Percentiles rank a stretch among this genome's conserved stretches.
These are phyloP conservation scores for Brachyopa scutellaris DNA, from an alignment of 2,888 invertebrate genomes.

Conservation along the genomic window DNA sequence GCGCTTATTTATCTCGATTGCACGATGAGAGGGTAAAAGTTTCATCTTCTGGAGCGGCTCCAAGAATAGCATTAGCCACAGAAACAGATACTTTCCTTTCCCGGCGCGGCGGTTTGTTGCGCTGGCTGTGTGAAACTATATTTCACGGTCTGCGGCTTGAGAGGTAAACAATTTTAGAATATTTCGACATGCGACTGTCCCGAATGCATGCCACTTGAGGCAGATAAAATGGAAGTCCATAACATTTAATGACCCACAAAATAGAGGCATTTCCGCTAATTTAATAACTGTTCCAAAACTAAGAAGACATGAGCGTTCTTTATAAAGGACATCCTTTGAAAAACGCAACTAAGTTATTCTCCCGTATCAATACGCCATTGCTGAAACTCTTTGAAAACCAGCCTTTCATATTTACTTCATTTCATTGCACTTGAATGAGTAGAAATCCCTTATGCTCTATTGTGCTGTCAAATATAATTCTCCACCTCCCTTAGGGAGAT, in stretches of 20 bases:
- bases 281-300: slow-evolving; percentile 3
- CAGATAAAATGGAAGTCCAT: slow-evolving; percentile 10
- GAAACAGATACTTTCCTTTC: slow-evolving; percentile 46
- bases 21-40: slow-evolving; percentile 32
- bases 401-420: slow-evolving; percentile 41
- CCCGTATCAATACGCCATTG: slow-evolving; percentile 40
- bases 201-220: neutral
- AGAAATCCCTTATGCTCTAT: slow-evolving; percentile 11
- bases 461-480: slow-evolving; percentile 60
- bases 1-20: slow-evolving; percentile 52
- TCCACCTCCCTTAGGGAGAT: slow-evolving; percentile 59
- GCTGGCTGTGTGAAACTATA: slow-evolving; percentile 53
- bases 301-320: too few species aligned
- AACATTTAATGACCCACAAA: slow-evolving; percentile 32
- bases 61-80: slow-evolving; percentile 50
- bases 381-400: slow-evolving; percentile 21
- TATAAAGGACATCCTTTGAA: too few species aligned
- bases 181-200: slow-evolving; percentile 26
- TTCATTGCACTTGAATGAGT: slow-evolving; percentile 48
- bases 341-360: slow-evolving; percentile 15
- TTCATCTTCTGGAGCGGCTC: slow-evolving; percentile 54
- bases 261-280: neutral
- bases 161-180: slow-evolving; percentile 32
- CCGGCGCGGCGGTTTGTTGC: too few species aligned
- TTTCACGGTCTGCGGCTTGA: slow-evolving; percentile 50